Evolutionary conservation across 2,113 vertebrate genomes (phyloP).

Genomic region (Carassius carassius): DNA sequence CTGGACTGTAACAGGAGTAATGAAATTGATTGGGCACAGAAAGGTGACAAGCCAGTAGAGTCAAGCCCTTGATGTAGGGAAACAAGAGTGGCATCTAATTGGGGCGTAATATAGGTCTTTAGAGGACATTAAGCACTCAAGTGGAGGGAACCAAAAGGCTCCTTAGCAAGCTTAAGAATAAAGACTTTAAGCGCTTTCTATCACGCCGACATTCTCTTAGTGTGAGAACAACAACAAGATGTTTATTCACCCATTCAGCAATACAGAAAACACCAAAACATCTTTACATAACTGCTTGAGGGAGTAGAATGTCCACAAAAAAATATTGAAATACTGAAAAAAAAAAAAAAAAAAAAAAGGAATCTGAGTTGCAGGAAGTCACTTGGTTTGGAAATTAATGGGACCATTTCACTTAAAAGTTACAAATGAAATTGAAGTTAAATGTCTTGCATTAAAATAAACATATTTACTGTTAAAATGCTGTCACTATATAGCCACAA

Average conservation of each 20-base stretch:
- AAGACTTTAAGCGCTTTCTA: slow-evolving; percentile 67
- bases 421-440: not conserved
- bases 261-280: not conserved
- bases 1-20: slow-evolving; percentile 83
- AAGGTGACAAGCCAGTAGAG: slow-evolving; percentile 84
- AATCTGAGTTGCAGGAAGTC: not conserved
- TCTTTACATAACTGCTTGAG: not conserved
- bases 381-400: not conserved
- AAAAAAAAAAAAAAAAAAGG: not conserved
- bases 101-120: slow-evolving; percentile 84
- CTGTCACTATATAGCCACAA: not conserved
- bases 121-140: slow-evolving; percentile 82
- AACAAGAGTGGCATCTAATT: slow-evolving; percentile 86
- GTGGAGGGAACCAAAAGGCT: slow-evolving; percentile 68
- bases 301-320: not conserved
- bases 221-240: not conserved
- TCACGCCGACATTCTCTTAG: slow-evolving; percentile 64
- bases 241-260: not conserved
- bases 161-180: slow-evolving; percentile 67
- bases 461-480: no score
- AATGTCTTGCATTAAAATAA: no score
- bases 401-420: not conserved
- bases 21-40: slow-evolving; percentile 84
- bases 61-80: slow-evolving; percentile 86
- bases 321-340: not conserved